Evolutionary conservation across 2,888 invertebrate species (phyloP), one percentile per base, ranked within the genome.

Genomic region (Peribatodes rhomboidaria): DNA sequence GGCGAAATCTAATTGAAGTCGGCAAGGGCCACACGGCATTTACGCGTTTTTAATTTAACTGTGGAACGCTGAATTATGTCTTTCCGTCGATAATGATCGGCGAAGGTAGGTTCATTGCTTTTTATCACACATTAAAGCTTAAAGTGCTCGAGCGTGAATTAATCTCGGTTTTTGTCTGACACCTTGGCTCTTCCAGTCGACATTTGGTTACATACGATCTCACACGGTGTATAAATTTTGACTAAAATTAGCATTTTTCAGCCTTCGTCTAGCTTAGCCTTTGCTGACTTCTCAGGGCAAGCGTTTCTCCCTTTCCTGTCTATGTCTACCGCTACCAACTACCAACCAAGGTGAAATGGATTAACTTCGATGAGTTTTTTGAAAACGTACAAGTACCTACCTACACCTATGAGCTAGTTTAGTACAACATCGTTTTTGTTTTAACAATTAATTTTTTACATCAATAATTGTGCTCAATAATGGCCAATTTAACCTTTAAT

Each of bases 1-100:
- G 87, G 90, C 89, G 87, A 92, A 92, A 90, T 90, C 90, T 90
- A 92, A 92, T 93, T 91, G 93, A 90, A 92, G 89, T 85, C 78
- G 83, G 84, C 84, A 81, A 76, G 79, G 61, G 69, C 74, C 82
- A 79, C 86, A 80, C 87, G 85, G 81, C 79, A 78, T 91, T 91
- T 90, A 91, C 87, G 88, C 82, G 85, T 87, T 91, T 91, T 91
- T 90, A 90, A 92, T 90, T 92, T 90, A 86, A 89, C 87, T 80
- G 82, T 73, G 76, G 80, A 85, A 86, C 83, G 81, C 79, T 83
- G 88, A 87, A 84, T 88, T 85, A 89, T 88, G 84, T 87, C 77
- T 76, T 65, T 59, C 60, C n/a, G 77, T 61, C 76, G 77, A 80
- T 87, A 86, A 87, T 88, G 85, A 79, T 77, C 61, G 77, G 76